Evolutionary conservation across 2,888 invertebrate species (phyloP).

Genomic region (Ephialtes manifestator): DNA sequence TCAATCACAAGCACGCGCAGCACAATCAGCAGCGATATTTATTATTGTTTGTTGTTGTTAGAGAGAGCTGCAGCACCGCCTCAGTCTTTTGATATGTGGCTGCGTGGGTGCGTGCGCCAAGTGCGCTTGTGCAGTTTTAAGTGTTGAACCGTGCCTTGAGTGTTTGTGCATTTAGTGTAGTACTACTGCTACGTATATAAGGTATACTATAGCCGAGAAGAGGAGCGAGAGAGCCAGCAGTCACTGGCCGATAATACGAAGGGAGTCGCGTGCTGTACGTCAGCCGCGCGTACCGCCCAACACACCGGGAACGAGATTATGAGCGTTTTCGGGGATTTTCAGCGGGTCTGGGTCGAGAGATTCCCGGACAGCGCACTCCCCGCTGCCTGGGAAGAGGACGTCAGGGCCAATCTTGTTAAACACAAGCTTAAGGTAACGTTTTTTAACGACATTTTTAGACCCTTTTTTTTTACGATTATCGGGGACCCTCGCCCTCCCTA

Average conservation of each 20-base stretch:
- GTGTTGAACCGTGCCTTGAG: background rate
- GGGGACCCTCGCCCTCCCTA: background rate
- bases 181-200: background rate
- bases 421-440: constrained; percentile 92
- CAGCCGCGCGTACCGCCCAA: constrained; percentile 48
- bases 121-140: constrained; percentile 69
- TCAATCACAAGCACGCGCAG: background rate
- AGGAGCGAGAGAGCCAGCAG: constrained; percentile 5
- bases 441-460: background rate
- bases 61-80: background rate
- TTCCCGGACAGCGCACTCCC: constrained; percentile 96
- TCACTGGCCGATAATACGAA: constrained; percentile 26
- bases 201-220: background rate
- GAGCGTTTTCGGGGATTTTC: constrained; percentile 97
- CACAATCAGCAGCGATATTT: background rate
- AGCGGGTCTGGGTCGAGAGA: constrained; percentile 96
- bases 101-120: constrained; percentile 69
- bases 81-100: constrained; percentile 58
- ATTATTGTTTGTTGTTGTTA: background rate
- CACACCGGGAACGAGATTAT: constrained; percentile 73
- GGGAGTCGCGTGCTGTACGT: constrained; percentile 49
- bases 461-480: background rate
- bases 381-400: constrained; percentile 97
- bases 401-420: constrained; percentile 95
- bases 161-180: background rate